phyloP scores from a whole-genome alignment of 1,140 invertebrate genomes.

The Papilio polyxenes region DNA sequence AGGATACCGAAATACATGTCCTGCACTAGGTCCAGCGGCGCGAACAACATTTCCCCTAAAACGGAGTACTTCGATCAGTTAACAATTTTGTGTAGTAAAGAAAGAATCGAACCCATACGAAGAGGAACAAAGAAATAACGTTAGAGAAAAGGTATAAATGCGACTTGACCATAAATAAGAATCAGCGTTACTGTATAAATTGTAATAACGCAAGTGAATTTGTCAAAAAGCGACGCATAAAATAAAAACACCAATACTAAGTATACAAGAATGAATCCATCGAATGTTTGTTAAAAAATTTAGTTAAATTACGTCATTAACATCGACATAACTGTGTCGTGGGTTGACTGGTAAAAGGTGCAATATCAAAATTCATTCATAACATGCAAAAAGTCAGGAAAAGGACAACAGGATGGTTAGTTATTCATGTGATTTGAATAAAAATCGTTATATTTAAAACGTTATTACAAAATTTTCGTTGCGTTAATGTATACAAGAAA shows the following conservation, averaged over 20 bases:
- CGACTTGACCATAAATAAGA: slow-evolving; percentile 39
- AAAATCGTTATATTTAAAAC: background rate
- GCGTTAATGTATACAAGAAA: background rate
- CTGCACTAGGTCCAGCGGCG: slow-evolving; percentile 72
- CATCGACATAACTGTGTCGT: too few species aligned
- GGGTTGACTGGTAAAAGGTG: too few species aligned
- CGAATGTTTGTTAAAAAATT: too few species aligned
- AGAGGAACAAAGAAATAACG: background rate
- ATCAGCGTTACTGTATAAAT: background rate
- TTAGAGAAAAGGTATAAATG: slow-evolving; percentile 46
- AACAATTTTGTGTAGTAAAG: background rate
- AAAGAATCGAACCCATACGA: background rate
- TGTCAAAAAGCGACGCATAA: background rate
- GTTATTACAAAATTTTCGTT: background rate
- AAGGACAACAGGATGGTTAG: too few species aligned
- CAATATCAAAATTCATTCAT: too few species aligned
- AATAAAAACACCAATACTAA: background rate
- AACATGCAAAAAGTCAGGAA: too few species aligned
- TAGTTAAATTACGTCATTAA: too few species aligned
- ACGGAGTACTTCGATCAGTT: slow-evolving; percentile 31
- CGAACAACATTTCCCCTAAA: slow-evolving; percentile 73
- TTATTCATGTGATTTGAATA: too few species aligned
- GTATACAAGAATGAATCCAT: background rate
- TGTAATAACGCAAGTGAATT: background rate
- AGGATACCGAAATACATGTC: slow-evolving; percentile 73